Conservation (phyloP, 2,888 invertebrate genomes). For the Chrysodeixis includens region DNA sequence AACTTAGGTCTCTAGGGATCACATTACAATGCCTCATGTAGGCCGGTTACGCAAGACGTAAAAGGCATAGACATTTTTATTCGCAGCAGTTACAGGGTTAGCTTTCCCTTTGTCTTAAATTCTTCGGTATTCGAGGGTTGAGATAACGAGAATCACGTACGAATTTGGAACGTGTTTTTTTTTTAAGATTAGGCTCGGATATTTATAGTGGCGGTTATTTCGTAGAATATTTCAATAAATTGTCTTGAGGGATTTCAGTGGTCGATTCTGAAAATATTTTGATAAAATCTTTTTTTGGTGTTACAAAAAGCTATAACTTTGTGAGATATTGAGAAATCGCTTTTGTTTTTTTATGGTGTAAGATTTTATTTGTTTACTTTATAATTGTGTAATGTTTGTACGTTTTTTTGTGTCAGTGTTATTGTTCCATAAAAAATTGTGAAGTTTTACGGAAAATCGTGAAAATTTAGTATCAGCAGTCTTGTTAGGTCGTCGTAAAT, state of each 20-base stretch:
- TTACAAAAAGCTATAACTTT: too few relatives aligned
- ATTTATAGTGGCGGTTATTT: constrained; percentile 13
- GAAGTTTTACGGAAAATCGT: too few relatives aligned
- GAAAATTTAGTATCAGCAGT: too few relatives aligned
- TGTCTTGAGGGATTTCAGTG: not conserved
- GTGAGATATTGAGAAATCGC: too few relatives aligned
- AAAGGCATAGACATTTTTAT: constrained; percentile 25
- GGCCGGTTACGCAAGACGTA: constrained; percentile 55
- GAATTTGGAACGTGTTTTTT: not conserved
- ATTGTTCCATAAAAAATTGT: too few relatives aligned
- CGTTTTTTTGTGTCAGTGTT: too few relatives aligned
- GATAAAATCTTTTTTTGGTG: too few relatives aligned
- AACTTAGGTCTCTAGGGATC: constrained; percentile 40
- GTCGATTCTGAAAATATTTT: not conserved
- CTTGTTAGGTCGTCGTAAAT: too few relatives aligned
- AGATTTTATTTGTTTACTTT: too few relatives aligned
- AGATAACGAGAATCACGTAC: not conserved
- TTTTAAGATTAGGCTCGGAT: constrained; percentile 7
- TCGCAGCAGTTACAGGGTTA: constrained; percentile 16
- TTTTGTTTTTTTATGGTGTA: too few relatives aligned
- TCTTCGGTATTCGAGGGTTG: not conserved
- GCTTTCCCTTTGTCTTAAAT: constrained; percentile 9
- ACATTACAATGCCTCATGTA: constrained; percentile 31
- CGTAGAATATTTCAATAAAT: constrained; percentile 48
- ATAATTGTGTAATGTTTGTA: too few relatives aligned